phyloP scores from a whole-genome alignment of 2,797 vertebrate species.

The Menidia menidia region DNA sequence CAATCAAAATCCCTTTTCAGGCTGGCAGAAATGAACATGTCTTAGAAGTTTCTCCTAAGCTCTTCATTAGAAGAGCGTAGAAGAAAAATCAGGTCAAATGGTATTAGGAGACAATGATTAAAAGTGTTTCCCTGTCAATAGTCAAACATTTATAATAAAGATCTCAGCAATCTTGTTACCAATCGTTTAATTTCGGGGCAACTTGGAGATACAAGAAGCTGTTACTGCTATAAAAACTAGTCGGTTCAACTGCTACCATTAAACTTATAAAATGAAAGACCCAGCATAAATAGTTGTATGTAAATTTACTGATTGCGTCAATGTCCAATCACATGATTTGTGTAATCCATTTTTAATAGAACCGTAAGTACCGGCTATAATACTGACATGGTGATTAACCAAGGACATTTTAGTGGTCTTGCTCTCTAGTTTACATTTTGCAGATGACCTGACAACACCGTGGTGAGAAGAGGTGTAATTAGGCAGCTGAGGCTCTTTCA shows the following conservation, averaged over 20 bases:
- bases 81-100: background rate
- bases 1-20: background rate
- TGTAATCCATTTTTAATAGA: slow-evolving; percentile 32
- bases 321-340: background rate
- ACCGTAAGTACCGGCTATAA: slow-evolving; percentile 22
- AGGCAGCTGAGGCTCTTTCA: slow-evolving; percentile 14
- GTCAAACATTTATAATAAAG: background rate
- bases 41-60: background rate
- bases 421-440: slow-evolving; percentile 5
- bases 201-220: background rate
- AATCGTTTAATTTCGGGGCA: background rate
- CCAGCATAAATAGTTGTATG: background rate
- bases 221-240: background rate
- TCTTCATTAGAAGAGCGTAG: background rate
- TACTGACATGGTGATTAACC: slow-evolving; percentile 29
- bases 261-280: background rate
- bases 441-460: slow-evolving; percentile 21
- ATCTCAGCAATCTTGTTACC: background rate
- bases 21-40: background rate
- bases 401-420: slow-evolving; percentile 5
- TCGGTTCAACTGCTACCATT: background rate
- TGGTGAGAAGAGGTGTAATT: slow-evolving; percentile 14
- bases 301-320: background rate
- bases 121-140: background rate
- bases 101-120: background rate